Evolutionary conservation across 2,888 invertebrate species (phyloP), one percentile per base, ranked within the genome.

Genomic region (Gari tellinella): DNA sequence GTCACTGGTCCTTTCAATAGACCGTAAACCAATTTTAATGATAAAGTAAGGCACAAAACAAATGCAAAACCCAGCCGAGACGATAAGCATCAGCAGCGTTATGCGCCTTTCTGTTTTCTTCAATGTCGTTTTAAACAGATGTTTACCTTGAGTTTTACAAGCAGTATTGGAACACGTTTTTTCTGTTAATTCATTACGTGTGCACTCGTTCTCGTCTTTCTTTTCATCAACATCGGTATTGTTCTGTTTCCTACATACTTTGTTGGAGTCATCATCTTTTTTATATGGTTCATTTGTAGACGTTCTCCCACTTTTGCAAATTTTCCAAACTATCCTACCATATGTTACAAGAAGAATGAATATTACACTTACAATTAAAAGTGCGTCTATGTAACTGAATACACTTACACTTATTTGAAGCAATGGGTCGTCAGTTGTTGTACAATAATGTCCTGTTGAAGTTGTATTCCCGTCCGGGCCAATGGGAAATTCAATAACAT

Each of bases 21-120:
- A 31, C 25, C 31, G 26, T 10, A 52, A 3, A 4, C 31, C 52
- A 12, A 52, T 25, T n/a, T 52, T 52, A 21, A 52, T 31, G 8
- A 31, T 12, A 19, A 52, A 52, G 21, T 52, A 52, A 8, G 52
- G 52, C 2, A 31, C 14, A 21, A 52, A 52, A 31, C 52, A 31
- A 14, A 31, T 19, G 10, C 23, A 12, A 7, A 31, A 52, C 15
- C 52, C 52, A 14, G 10, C n/a, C 4, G 52, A 31, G 8, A 52
- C 19, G 15, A n/a, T 26, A 12, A 52, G 7, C 52, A 52, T 52
- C 4, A 52, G 21, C 3, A 14, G 5, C 14, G 52, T 52, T 8
- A 52, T 52, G 2, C 25, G 23, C 10, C 4, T 52, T 31, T 52
- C 52, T 3, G 31, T 8, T 52, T 52, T 25, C n/a, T 31, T 52